Evolutionary conservation across 2,113 vertebrate species (phyloP).

Genomic region (Hemicordylus capensis): DNA sequence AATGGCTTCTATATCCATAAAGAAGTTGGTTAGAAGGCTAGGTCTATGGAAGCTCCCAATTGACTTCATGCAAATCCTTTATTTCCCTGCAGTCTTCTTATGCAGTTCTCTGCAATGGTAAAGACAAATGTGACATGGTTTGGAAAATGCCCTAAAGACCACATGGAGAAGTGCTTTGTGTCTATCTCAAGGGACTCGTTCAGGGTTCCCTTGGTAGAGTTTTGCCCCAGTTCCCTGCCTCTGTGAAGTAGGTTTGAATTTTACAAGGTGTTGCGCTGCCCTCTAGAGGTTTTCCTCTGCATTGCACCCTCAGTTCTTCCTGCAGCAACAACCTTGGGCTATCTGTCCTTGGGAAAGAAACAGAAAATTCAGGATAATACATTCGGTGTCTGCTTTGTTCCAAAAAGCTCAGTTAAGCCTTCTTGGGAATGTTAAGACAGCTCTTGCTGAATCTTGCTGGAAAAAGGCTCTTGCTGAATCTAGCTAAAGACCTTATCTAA

Average conservation of each 20-base stretch:
- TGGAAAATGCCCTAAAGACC: accelerated
- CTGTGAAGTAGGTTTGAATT: background rate
- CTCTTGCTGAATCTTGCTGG: too few species aligned
- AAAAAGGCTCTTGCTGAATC: background rate
- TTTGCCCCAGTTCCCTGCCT: background rate
- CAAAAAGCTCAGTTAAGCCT: accelerated
- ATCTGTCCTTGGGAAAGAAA: background rate
- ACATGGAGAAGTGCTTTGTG: background rate
- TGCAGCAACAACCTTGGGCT: background rate
- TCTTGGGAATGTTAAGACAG: background rate
- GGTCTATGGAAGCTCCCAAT: background rate
- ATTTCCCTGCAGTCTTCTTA: background rate
- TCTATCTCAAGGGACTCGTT: background rate
- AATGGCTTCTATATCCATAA: background rate
- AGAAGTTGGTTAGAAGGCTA: background rate
- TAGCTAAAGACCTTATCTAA: background rate
- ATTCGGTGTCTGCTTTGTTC: background rate
- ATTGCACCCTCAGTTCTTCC: accelerated
- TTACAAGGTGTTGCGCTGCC: background rate
- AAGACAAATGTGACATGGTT: accelerated
- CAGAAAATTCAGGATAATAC: background rate
- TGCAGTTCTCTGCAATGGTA: background rate
- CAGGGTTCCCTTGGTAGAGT: background rate
- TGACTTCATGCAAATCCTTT: background rate
- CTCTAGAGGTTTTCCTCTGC: background rate